Evolutionary conservation across 2,888 invertebrate species (phyloP), one percentile per base, ranked within the genome.

Genomic region (Drosophila dives): DNA sequence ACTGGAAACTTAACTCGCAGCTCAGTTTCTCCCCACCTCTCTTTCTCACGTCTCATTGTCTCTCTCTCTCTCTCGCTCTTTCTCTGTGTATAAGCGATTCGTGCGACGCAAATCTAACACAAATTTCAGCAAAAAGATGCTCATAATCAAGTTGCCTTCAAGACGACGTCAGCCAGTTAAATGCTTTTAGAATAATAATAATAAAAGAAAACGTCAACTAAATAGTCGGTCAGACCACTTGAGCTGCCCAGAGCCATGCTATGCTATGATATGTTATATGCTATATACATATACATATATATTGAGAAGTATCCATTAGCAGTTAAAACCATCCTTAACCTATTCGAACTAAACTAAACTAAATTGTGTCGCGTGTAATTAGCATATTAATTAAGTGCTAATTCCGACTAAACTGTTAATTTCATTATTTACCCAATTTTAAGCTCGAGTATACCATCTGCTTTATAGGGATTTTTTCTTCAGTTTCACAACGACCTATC

Each of bases 101-200:
- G 76, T 85, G 70, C 87, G 85, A 87, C 85, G 85, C 85, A 85
- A 83, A 87, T 85, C 87, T 85, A 87, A 82, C 80, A 63, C 64
- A 68, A 69, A 63, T 50, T 68, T 62, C 65, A 71, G 23, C 49
- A 26, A 26, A n/a, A 38, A 68, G 56, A 64, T 64, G 64, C 60
- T 73, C 75, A 67, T 75, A 53, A 71, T 67, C 36, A 68, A 61
- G 29, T 34, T 64, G 17, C 36, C 38, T 60, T 70, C 59, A 60
- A 58, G 59, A 64, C 71, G 60, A 71, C 78, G 65, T 69, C 77
- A 69, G 77, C 65, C 70, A 77, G 64, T 74, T 70, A 77, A 49
- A 61, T 48, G 33, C 23, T 56, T 42, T 42, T 2, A 42, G n/a
- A 42, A 32, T 15, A 56, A 56, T 56, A 40, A 56, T 15, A 56